Conservation (phyloP, 2,113 vertebrate species). For the Anseranas semipalmata region DNA sequence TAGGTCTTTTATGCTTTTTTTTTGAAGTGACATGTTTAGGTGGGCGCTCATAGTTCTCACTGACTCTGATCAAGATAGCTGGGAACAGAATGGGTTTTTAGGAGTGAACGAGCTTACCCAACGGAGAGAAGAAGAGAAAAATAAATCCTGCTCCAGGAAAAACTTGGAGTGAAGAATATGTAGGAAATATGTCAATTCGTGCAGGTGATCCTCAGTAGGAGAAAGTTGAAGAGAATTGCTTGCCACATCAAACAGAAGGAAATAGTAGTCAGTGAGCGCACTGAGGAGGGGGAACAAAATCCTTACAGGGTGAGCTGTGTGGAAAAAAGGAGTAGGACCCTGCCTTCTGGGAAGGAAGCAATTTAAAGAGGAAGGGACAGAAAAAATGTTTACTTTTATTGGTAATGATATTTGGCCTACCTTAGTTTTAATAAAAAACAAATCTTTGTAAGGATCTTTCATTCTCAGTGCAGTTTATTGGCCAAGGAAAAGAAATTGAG, state of each 20-base stretch:
- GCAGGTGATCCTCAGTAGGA: neutral
- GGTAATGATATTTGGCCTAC: neutral
- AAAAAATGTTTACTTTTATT: neutral
- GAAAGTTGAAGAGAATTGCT: neutral
- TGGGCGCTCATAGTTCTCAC: accelerated
- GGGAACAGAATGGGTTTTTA: neutral
- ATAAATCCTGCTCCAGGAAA: neutral
- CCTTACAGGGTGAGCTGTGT: neutral
- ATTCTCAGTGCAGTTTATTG: neutral
- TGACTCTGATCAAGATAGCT: neutral
- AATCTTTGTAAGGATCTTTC: neutral
- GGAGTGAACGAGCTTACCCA: neutral
- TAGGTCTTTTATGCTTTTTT: neutral
- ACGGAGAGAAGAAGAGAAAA: neutral
- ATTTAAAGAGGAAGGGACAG: neutral
- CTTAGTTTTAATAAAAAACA: neutral
- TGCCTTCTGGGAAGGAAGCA: neutral
- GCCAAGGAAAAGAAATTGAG: neutral
- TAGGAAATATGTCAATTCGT: neutral
- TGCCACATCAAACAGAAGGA: neutral
- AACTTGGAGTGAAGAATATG: neutral
- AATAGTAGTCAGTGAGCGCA: neutral
- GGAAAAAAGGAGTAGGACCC: neutral
- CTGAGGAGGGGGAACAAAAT: neutral
- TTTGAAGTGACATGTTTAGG: neutral